These are phyloP conservation scores for Xiphias gladius DNA, from an alignment of 2,113 vertebrate genomes.

Conservation along the genomic window DNA sequence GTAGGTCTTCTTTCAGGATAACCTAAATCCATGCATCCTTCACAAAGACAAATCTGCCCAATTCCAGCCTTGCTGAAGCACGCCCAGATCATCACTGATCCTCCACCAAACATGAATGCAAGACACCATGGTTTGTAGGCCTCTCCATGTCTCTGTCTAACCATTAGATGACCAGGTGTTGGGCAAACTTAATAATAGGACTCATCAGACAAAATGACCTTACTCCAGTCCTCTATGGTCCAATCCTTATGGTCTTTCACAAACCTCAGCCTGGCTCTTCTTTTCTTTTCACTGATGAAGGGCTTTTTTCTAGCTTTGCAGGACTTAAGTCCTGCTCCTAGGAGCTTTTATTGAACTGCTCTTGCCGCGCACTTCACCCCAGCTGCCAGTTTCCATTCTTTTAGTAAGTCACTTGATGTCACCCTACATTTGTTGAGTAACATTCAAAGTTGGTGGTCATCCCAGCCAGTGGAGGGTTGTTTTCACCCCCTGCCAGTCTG, in stretches of 20 bases:
- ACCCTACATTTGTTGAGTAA: background rate
- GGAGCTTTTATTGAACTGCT: background rate
- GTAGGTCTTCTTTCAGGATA: too few relatives aligned
- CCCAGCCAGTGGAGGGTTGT: background rate
- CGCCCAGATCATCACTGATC: too few relatives aligned
- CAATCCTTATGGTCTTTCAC: background rate
- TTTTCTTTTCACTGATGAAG: background rate
- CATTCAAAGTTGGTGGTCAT: background rate
- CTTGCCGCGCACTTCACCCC: background rate
- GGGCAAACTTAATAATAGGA: too few relatives aligned
- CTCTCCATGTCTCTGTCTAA: too few relatives aligned
- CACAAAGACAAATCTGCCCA: too few relatives aligned
- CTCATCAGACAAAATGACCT: too few relatives aligned
- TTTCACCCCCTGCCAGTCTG: constrained; percentile 14
- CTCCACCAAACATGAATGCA: too few relatives aligned
- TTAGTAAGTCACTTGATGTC: background rate
- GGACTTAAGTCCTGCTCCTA: background rate
- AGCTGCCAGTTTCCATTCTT: background rate
- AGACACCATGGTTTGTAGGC: too few relatives aligned
- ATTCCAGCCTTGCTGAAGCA: too few relatives aligned
- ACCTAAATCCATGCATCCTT: too few relatives aligned
- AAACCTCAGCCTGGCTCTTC: background rate
- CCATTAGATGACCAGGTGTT: too few relatives aligned
- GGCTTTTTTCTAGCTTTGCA: background rate
- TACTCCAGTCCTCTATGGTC: background rate